These are phyloP conservation scores for Pemphredon lugubris DNA, from an alignment of 2,888 invertebrate genomes.

Conservation along the genomic window DNA sequence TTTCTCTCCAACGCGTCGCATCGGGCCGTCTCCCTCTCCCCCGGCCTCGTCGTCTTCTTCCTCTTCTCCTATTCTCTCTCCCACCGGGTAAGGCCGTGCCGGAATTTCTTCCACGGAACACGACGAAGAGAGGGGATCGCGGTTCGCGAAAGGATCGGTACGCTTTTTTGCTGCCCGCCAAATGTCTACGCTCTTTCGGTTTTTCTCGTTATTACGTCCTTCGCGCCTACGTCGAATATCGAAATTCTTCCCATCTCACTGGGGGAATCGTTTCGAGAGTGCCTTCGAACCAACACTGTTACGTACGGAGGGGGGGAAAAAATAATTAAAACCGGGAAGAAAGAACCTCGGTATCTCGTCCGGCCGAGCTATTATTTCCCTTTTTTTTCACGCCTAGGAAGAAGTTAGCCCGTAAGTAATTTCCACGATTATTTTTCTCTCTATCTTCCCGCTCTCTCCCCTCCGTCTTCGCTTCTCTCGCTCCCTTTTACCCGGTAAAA, in stretches of 20 bases:
- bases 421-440: constrained; percentile 61
- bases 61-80: background rate
- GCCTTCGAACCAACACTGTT: background rate
- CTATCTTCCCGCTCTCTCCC: constrained; percentile 11
- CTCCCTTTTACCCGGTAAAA: constrained; percentile 48
- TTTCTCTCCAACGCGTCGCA: constrained; percentile 36
- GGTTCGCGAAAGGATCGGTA: constrained; percentile 28
- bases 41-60: background rate
- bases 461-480: constrained; percentile 9
- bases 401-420: constrained; percentile 59
- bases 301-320: background rate
- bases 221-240: too few relatives aligned
- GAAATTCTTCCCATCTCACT: too few relatives aligned
- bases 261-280: too few relatives aligned
- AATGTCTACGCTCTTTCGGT: background rate
- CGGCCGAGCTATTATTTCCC: constrained; percentile 5
- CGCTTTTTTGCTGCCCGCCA: constrained; percentile 13
- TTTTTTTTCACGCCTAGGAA: constrained; percentile 29
- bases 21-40: constrained; percentile 2
- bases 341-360: constrained; percentile 24
- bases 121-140: constrained; percentile 6
- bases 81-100: background rate
- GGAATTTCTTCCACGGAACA: constrained; percentile 35
- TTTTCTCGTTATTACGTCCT: too few relatives aligned
- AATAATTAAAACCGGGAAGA: constrained; percentile 49